Evolutionary conservation across 2,797 vertebrate species (phyloP).

Genomic region (Fringilla coelebs): DNA sequence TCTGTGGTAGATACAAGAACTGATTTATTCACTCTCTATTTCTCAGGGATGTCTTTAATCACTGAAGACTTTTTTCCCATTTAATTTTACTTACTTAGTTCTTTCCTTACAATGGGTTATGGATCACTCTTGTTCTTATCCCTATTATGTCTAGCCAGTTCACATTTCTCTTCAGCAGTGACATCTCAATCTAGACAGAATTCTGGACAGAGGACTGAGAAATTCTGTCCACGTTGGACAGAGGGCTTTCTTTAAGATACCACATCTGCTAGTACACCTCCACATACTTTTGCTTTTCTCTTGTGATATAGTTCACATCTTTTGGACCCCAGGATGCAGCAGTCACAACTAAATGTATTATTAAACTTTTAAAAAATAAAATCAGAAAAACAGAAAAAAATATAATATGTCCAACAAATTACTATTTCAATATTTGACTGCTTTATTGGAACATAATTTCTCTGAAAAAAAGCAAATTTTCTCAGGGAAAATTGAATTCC

Average conservation of each 20-base stretch:
- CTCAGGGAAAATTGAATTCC: not conserved
- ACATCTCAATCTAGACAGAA: not conserved
- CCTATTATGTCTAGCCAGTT: not conserved
- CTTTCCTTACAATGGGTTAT: not conserved
- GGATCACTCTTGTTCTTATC: not conserved
- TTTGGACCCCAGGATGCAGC: not conserved
- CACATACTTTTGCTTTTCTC: not conserved
- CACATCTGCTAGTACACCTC: accelerated
- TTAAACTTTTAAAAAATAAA: not conserved
- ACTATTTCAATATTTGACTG: not conserved
- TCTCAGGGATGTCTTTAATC: not conserved
- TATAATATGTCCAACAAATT: not conserved
- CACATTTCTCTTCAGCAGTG: not conserved
- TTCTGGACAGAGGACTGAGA: not conserved
- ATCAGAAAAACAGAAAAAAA: not conserved
- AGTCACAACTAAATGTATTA: not conserved
- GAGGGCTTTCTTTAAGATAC: not conserved
- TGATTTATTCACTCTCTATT: not conserved
- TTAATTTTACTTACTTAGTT: not conserved
- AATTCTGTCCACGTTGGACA: not conserved
- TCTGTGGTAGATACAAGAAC: not conserved
- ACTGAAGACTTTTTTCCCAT: not conserved
- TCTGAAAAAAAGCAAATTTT: not conserved
- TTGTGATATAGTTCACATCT: not conserved
- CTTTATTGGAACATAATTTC: not conserved